These are phyloP conservation scores for Sturmia bella DNA, from an alignment of 2,888 invertebrate genomes.

Conservation along the genomic window DNA sequence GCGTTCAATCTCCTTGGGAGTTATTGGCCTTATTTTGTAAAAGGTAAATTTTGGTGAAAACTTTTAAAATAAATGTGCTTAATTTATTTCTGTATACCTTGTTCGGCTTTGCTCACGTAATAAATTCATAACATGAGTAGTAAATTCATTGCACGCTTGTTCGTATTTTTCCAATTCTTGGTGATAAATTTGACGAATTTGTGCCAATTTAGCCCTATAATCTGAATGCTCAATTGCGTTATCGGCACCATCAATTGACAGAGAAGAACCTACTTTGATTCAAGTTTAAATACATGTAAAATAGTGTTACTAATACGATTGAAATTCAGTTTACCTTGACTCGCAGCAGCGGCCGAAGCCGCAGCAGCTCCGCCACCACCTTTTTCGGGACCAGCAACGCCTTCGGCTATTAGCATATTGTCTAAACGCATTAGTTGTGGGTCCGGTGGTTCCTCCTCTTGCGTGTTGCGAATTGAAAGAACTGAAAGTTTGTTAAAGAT, in stretches of 20 bases:
- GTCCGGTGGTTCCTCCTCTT: constrained; percentile 99
- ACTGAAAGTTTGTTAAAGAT: constrained; percentile 83
- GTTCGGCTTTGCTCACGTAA: constrained; percentile 98
- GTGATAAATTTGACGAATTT: constrained; percentile 99
- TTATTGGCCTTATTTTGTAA: constrained; percentile 88
- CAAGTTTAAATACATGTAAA: not conserved
- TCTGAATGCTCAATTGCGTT: constrained; percentile 99
- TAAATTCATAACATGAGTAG: constrained; percentile 99
- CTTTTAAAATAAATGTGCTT: not conserved
- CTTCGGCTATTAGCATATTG: constrained; percentile 99
- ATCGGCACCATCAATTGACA: constrained; percentile 85
- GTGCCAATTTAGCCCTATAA: constrained; percentile 98
- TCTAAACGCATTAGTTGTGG: constrained; percentile 99
- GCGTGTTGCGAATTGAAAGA: constrained; percentile 96
- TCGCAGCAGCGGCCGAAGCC: constrained; percentile 94
- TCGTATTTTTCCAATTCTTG: constrained; percentile 99
- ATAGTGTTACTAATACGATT: not conserved
- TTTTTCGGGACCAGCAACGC: constrained; percentile 97
- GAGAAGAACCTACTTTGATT: constrained; percentile 76
- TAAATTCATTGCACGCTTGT: constrained; percentile 99
- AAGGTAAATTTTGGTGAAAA: not conserved
- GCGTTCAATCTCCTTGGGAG: constrained; percentile 99
- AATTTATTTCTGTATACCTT: constrained; percentile 76
- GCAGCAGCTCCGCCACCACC: constrained; percentile 94
- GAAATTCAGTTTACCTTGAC: constrained; percentile 83